Percentiles rank a stretch among this genome's conserved stretches.
These are phyloP conservation scores for Danaus plexippus DNA, from an alignment of 1,140 invertebrate genomes.

Conservation along the genomic window DNA sequence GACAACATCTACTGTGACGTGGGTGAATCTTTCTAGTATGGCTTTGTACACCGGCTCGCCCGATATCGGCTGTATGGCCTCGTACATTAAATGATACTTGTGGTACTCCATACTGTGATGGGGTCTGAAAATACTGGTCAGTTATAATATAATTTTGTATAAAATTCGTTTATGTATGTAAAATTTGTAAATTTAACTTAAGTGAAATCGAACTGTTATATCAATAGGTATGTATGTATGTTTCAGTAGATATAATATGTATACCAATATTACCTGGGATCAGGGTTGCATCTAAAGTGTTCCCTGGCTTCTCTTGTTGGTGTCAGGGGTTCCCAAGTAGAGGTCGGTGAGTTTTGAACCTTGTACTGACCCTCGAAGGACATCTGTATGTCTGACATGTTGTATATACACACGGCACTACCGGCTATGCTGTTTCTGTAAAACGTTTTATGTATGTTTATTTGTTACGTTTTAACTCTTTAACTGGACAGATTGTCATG, in stretches of 20 bases:
- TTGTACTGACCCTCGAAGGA: slow-evolving; percentile 93
- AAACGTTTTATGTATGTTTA: slow-evolving; percentile 14
- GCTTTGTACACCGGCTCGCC: slow-evolving; percentile 79
- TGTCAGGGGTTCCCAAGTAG: slow-evolving; percentile 80
- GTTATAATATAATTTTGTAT: too few relatives aligned
- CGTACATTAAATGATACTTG: slow-evolving; percentile 91
- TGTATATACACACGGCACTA: slow-evolving; percentile 94
- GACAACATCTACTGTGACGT: slow-evolving; percentile 85
- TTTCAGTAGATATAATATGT: background rate
- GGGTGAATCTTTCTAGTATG: slow-evolving; percentile 82
- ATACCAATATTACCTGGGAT: slow-evolving; percentile 32
- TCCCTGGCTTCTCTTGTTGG: slow-evolving; percentile 56
- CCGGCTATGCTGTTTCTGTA: slow-evolving; percentile 90
- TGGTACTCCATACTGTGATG: slow-evolving; percentile 77
- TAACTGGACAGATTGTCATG: too few relatives aligned
- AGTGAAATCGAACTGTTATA: background rate
- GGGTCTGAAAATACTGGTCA: slow-evolving; percentile 28
- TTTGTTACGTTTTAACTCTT: too few relatives aligned
- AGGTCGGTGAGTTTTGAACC: slow-evolving; percentile 81
- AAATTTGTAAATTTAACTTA: too few relatives aligned
- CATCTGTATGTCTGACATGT: slow-evolving; percentile 84
- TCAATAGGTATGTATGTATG: background rate
- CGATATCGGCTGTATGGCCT: slow-evolving; percentile 82
- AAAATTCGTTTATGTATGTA: too few relatives aligned
- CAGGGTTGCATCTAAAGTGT: slow-evolving; percentile 73